Percentiles rank a stretch among this genome's conserved stretches.
Evolutionary conservation across 2,113 vertebrate genomes (phyloP).

Genomic region (Polyodon spathula): DNA sequence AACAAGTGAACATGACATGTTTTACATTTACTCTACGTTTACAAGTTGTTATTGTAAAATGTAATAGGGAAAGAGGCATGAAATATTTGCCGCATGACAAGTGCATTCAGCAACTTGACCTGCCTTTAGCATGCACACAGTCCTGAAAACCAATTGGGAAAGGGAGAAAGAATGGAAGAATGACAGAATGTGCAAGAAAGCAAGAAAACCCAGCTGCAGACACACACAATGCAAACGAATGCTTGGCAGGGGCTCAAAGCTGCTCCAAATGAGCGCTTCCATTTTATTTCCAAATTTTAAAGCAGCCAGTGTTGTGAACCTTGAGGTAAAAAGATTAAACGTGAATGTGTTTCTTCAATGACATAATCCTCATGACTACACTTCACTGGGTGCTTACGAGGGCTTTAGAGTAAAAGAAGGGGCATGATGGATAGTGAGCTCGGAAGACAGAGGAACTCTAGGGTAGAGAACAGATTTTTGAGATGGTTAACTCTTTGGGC

Average conservation of each 20-base stretch:
- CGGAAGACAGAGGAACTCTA: too few species aligned
- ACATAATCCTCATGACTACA: slow-evolving; percentile 78
- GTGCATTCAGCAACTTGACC: slow-evolving; percentile 33
- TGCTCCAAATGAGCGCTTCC: slow-evolving; percentile 66
- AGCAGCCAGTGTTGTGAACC: slow-evolving; percentile 62
- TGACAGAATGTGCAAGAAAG: slow-evolving; percentile 29
- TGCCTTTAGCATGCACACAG: slow-evolving; percentile 19
- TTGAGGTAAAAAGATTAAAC: slow-evolving; percentile 64
- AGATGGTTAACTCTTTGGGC: too few species aligned
- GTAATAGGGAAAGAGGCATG: slow-evolving; percentile 37
- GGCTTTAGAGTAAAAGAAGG: too few species aligned
- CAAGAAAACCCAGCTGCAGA: slow-evolving; percentile 72
- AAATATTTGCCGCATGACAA: slow-evolving; percentile 47
- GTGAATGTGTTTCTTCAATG: slow-evolving; percentile 70
- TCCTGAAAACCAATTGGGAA: slow-evolving; percentile 36
- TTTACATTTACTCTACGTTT: slow-evolving; percentile 18
- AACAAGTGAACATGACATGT: background rate
- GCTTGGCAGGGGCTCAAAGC: slow-evolving; percentile 81
- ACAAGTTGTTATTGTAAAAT: slow-evolving; percentile 27
- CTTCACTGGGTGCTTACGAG: slow-evolving; percentile 5
- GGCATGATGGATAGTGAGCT: too few species aligned
- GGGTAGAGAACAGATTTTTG: too few species aligned
- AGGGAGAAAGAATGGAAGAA: slow-evolving; percentile 21
- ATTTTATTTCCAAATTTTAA: slow-evolving; percentile 73
- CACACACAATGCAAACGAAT: slow-evolving; percentile 64